Evolutionary conservation across 37 sponge, comb jelly and placozoan genomes (phyloP), one percentile per base, ranked within the genome.

Genomic region (Ephydatia muelleri): DNA sequence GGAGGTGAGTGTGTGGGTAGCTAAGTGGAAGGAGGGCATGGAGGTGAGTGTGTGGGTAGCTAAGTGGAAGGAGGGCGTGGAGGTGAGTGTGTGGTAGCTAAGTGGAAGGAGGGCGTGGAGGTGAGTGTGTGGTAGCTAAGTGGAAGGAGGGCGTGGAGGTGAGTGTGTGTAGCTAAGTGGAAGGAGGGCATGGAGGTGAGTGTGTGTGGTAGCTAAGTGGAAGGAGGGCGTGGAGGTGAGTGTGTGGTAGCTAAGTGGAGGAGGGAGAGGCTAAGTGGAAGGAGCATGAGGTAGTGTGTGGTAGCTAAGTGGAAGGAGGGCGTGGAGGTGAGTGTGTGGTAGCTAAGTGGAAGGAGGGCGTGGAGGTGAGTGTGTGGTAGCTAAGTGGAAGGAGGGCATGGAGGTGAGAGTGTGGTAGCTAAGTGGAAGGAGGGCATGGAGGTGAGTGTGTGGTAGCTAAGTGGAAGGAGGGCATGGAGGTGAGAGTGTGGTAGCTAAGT

Each of bases 1-100:
- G 5, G 89, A 88, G 78, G 88, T 88, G 25, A 38, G 43, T 25
- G 9, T 3, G 5, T 69, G 30, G 30, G 70, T 8, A 26, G 70
- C 9, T 29, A n/a, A n/a, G n/a, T n/a, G n/a, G n/a, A n/a, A n/a
- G n/a, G n/a, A n/a, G n/a, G n/a, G n/a, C n/a, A n/a, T n/a, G n/a
- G n/a, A n/a, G 30, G 47, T 11, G 47, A 43, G 8, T 11, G 47
- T 43, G 47, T 4, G 8, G 47, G 47, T 43, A 43, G 8, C 47
- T 43, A 8, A 43, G 47, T 43, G 47, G 8, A n/a, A n/a, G n/a
- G 74, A 22, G 74, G 31, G 74, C 4, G 23, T 12, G 34, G 22
- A 31, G 31, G 23, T 12, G 5, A 69, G 30, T 30, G 70, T 69
- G 30, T n/a, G 9, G 70, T 29, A 5, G 70, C 3, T 11, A 69